Conservation (phyloP, 2,888 invertebrate species). For the Drosophila seclusa region DNA sequence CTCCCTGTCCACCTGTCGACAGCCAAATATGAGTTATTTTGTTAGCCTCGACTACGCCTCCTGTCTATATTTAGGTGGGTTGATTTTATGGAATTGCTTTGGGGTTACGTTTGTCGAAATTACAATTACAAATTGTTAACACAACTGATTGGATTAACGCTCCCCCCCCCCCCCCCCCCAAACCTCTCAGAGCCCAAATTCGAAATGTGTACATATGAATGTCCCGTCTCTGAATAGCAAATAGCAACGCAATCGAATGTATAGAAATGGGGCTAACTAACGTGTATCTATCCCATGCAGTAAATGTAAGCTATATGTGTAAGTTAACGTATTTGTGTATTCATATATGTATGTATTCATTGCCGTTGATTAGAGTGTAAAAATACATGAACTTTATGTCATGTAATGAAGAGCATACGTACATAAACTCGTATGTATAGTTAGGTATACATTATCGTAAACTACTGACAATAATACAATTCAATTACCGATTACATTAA, state of each 20-base stretch:
- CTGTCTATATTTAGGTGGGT: constrained; percentile 15
- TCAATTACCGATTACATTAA: constrained; percentile 76
- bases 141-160: constrained; percentile 57
- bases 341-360: constrained; percentile 21
- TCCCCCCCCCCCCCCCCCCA: not conserved
- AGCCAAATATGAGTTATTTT: constrained; percentile 28
- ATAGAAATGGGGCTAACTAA: not conserved
- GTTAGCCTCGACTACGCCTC: constrained; percentile 3
- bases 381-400: constrained; percentile 5
- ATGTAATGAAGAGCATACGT: constrained; percentile 1
- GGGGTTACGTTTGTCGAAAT: constrained; percentile 57
- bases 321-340: constrained; percentile 17
- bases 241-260: constrained; percentile 3
- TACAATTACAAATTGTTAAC: constrained; percentile 71
- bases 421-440: constrained; percentile 11
- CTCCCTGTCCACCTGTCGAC: constrained; percentile 16
- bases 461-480: constrained; percentile 84
- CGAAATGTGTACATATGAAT: constrained; percentile 22
- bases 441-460: constrained; percentile 73
- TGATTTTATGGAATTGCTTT: constrained; percentile 30
- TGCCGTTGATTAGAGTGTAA: constrained; percentile 18
- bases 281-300: constrained; percentile 13
- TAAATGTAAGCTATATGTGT: constrained; percentile 32
- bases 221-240: not conserved
- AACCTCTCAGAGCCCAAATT: not conserved